Evolutionary conservation across 2,888 invertebrate species (phyloP), one percentile per base, ranked within the genome.

Genomic region (Adela reaumurella): DNA sequence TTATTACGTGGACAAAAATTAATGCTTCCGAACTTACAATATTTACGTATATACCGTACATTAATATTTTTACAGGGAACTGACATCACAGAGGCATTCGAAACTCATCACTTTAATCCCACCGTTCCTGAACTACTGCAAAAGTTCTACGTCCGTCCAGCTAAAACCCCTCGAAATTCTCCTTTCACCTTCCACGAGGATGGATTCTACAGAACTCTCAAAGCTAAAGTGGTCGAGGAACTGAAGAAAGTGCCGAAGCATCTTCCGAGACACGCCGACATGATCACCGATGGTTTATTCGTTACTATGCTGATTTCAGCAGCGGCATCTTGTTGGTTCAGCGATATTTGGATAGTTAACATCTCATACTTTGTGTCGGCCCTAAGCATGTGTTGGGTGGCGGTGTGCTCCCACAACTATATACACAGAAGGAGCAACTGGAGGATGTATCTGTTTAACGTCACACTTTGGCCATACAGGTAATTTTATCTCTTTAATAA

Each of bases 81-180:
- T 1, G 86, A 92, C 58, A 89, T 92, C 50, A 91, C 91, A 0
- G 91, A 92, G 70, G 84, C 86, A 5, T 92, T 90, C 58, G 89
- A 90, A 74, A 67, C 80, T 0, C 88, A 90, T 63, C 91, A 92
- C 63, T 59, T 90, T 42, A 78, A 82, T 4, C 67, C 70, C 1
- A 67, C 69, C 1, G 83, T 87, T 0, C 80, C 83, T 57, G 78
- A 78, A 55, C 59, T 88, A 49, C 65, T 90, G 2, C 67, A 72
- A 14, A 86, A 86, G 56, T 89, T 80, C 59, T 87, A 81, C 61
- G 77, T 89, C 0, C 74, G 83, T 19, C 81, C 87, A 46, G 88
- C 89, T 0, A 71, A 62, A 44, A 70, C 74, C 2, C 81, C 85
- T 1, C 76, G 92, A 57, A 86, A 85, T 61, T 84, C 88, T 1